Percentiles rank a stretch among this genome's conserved stretches.
These are phyloP conservation scores for Chrysolina americana DNA, from an alignment of 2,888 invertebrate species.

Conservation along the genomic window DNA sequence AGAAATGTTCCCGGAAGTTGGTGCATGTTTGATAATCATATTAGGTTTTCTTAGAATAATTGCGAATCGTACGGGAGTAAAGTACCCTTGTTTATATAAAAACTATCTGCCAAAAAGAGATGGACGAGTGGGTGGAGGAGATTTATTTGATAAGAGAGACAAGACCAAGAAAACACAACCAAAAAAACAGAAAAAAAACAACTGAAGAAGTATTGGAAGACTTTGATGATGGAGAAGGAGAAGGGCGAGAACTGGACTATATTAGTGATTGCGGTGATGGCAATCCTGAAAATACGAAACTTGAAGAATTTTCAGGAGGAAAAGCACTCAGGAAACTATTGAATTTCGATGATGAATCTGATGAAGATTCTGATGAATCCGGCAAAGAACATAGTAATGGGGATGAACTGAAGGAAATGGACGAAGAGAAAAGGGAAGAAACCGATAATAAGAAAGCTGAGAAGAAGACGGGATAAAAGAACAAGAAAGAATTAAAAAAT, in stretches of 20 bases:
- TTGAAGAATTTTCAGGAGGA: slow-evolving; percentile 82
- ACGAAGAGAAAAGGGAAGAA: slow-evolving; percentile 74
- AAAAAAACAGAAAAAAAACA: slow-evolving; percentile 80
- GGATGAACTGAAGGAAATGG: slow-evolving; percentile 82
- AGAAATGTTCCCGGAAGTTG: no score
- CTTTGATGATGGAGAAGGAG: slow-evolving; percentile 97
- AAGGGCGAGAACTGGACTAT: slow-evolving; percentile 95
- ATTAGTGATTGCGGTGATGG: slow-evolving; percentile 85
- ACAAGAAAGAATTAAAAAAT: slow-evolving; percentile 75
- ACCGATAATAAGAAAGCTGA: slow-evolving; percentile 77
- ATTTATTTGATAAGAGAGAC: slow-evolving; percentile 74
- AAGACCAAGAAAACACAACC: slow-evolving; percentile 74
- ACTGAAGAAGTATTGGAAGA: slow-evolving; percentile 93
- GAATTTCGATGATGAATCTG: slow-evolving; percentile 90
- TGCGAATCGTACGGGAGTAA: no score
- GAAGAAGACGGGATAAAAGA: slow-evolving; percentile 68
- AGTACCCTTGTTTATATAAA: no score
- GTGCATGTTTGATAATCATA: no score
- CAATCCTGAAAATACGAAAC: slow-evolving; percentile 86
- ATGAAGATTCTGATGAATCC: slow-evolving; percentile 86
- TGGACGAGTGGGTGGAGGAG: no score
- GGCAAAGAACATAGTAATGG: slow-evolving; percentile 78
- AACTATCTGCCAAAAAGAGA: no score
- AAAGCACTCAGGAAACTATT: slow-evolving; percentile 82
- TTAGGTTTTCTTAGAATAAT: no score